These are phyloP conservation scores for Periphyllus acericola DNA, from an alignment of 2,888 invertebrate species.

Conservation along the genomic window DNA sequence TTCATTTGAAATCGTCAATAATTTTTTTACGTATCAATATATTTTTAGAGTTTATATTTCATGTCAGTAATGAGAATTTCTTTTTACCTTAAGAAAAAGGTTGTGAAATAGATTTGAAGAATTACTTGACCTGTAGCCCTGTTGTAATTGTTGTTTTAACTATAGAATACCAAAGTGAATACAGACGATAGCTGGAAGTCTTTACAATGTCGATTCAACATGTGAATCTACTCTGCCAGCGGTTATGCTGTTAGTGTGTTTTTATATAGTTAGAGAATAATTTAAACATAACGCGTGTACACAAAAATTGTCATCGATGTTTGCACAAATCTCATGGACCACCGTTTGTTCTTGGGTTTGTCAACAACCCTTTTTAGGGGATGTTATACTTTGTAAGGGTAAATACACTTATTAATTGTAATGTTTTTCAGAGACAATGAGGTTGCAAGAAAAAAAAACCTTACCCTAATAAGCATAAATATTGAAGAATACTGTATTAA, in stretches of 20 bases:
- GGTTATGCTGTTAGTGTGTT: background rate
- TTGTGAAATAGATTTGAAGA: background rate
- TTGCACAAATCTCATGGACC: conserved; percentile 5
- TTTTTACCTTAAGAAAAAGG: background rate
- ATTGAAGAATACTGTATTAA: no score
- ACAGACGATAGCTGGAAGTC: background rate
- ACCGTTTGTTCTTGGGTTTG: conserved; percentile 7
- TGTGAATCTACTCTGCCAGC: background rate
- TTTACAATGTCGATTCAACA: background rate
- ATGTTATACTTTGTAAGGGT: background rate
- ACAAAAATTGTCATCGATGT: background rate
- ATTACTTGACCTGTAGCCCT: background rate
- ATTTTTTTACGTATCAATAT: no score
- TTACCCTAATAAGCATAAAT: background rate
- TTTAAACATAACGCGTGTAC: background rate
- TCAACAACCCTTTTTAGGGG: conserved; percentile 12
- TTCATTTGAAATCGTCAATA: no score
- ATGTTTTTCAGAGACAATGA: background rate
- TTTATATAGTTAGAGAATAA: conserved; percentile 3
- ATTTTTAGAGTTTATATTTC: no score
- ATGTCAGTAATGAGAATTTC: no score
- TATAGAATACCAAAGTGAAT: background rate
- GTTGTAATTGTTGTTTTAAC: background rate
- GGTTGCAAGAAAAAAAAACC: background rate
- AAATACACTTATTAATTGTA: background rate